Percentiles rank a stretch among this genome's conserved stretches.
Conservation (phyloP, 1,140 invertebrate species). For the Cataglyphis hispanica region DNA sequence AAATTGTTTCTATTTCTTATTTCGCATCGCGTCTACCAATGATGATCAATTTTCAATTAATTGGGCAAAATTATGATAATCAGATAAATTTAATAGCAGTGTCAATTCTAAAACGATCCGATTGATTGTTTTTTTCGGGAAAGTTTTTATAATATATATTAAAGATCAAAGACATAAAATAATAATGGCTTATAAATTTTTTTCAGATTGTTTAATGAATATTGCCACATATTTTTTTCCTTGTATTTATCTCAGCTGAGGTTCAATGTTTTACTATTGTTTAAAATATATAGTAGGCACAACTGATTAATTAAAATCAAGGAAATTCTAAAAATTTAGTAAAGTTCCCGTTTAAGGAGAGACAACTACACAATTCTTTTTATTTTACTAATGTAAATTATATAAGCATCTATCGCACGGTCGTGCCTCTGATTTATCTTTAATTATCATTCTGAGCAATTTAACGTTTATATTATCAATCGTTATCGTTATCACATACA, state of each 20-base stretch:
- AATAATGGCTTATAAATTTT: slow-evolving; percentile 66
- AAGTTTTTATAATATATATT: slow-evolving; percentile 3
- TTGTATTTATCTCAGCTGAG: not conserved
- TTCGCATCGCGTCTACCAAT: slow-evolving; percentile 24
- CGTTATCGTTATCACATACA: slow-evolving; percentile 12
- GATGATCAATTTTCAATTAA: slow-evolving; percentile 14
- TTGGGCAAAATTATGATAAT: not conserved
- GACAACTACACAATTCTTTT: too few relatives aligned
- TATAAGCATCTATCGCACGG: slow-evolving; percentile 8
- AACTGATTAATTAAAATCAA: not conserved
- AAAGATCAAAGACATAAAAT: slow-evolving; percentile 1
- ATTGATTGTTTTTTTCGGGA: not conserved
- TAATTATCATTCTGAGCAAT: not conserved
- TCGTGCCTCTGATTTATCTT: not conserved
- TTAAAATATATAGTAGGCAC: slow-evolving; percentile 5
- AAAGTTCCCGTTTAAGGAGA: too few relatives aligned
- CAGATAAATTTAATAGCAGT: not conserved
- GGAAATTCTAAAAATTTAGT: not conserved
- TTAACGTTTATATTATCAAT: slow-evolving; percentile 20
- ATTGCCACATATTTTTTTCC: slow-evolving; percentile 78
- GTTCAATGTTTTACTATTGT: not conserved
- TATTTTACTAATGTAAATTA: not conserved
- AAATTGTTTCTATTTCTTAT: slow-evolving; percentile 3
- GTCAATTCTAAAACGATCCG: slow-evolving; percentile 3
- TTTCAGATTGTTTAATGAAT: slow-evolving; percentile 80